Conservation (phyloP, 2,888 invertebrate genomes). For the Platycnemis pennipes region DNA sequence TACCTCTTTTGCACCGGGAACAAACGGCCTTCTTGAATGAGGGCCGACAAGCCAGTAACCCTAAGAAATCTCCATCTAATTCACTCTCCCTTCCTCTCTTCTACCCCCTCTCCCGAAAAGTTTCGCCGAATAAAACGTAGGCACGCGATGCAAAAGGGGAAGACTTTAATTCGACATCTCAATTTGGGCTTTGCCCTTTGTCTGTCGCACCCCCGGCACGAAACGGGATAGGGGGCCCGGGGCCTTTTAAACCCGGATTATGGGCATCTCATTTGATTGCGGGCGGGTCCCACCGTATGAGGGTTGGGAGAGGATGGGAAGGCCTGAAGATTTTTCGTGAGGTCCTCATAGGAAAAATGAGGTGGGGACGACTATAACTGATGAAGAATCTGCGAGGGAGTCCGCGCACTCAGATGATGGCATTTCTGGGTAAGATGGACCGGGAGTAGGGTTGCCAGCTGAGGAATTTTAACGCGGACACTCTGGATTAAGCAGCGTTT, state of each 20-base stretch:
- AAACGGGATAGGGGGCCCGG: neutral
- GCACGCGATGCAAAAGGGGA: neutral
- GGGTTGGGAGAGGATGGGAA: neutral
- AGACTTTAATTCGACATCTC: constrained; percentile 29
- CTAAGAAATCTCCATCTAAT: neutral
- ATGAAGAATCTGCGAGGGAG: neutral
- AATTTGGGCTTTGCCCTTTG: constrained; percentile 14
- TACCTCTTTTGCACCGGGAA: neutral
- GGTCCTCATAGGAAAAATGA: neutral
- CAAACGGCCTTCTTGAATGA: neutral
- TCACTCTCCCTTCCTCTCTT: constrained; percentile 3
- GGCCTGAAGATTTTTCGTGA: too few relatives aligned
- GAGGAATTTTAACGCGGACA: too few relatives aligned
- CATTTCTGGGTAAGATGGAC: neutral
- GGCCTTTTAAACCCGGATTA: constrained; percentile 58
- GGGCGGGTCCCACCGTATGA: neutral
- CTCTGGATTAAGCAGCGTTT: too few relatives aligned
- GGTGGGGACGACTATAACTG: too few relatives aligned
- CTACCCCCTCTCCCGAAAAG: neutral
- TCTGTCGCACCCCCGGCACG: neutral
- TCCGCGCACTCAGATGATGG: neutral
- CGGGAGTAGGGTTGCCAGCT: neutral
- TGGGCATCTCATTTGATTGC: constrained; percentile 54
- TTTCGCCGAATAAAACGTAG: neutral
- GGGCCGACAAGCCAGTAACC: neutral